Percentiles rank a stretch among this genome's conserved stretches.
These are phyloP conservation scores for Arenaria interpres DNA, from an alignment of 2,113 vertebrate genomes.

Conservation along the genomic window DNA sequence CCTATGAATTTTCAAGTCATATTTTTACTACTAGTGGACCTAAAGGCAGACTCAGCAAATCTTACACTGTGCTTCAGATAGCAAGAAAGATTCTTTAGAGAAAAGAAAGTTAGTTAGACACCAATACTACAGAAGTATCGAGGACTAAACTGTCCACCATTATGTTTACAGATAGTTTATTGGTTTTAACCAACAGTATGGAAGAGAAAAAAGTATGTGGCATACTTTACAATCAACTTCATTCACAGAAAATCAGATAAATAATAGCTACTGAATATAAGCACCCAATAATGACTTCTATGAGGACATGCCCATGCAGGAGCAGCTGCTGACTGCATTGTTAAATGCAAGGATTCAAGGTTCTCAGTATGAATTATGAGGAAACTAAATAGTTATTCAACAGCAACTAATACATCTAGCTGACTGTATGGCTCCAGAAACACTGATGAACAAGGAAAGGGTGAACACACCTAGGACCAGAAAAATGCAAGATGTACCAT, in stretches of 20 bases:
- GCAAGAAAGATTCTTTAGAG: neutral
- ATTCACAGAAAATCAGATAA: neutral
- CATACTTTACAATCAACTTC: neutral
- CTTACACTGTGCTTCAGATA: neutral
- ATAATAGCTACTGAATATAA: neutral
- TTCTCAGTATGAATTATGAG: neutral
- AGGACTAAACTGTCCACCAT: neutral
- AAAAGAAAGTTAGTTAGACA: neutral
- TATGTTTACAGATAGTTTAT: neutral
- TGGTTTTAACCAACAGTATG: neutral
- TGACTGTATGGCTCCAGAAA: neutral
- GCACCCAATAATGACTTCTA: neutral
- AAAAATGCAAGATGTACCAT: neutral
- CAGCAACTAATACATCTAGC: neutral
- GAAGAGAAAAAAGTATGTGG: neutral
- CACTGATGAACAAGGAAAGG: neutral
- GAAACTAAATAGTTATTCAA: neutral
- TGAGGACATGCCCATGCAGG: neutral
- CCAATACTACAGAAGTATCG: neutral
- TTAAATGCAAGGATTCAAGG: neutral
- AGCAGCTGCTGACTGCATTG: neutral
- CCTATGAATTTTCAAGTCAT: neutral
- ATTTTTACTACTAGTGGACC: neutral
- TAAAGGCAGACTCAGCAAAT: neutral
- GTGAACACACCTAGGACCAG: neutral